Evolutionary conservation across 2,113 vertebrate genomes (phyloP).

Genomic region (Muscicapa adusta): DNA sequence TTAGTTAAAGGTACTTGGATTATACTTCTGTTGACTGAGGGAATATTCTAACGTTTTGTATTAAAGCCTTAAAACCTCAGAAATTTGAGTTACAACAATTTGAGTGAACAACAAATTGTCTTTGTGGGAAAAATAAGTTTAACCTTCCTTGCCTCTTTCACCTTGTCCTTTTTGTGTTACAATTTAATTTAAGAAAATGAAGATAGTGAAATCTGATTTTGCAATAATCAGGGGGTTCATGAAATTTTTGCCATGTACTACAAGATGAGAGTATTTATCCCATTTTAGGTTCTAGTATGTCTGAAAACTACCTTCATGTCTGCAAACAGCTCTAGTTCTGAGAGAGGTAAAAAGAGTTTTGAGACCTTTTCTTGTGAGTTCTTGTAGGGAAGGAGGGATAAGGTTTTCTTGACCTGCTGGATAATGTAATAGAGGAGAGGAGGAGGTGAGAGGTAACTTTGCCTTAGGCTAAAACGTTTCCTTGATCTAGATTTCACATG

Average conservation of each 20-base stretch:
- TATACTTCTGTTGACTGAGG: neutral
- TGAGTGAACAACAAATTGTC: neutral
- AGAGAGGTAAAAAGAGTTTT: neutral
- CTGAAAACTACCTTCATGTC: neutral
- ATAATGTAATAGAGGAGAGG: neutral
- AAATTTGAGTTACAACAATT: neutral
- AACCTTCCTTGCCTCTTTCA: neutral
- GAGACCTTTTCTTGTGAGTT: neutral
- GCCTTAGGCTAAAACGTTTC: neutral
- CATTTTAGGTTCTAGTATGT: neutral
- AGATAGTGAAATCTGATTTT: neutral
- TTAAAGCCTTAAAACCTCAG: neutral
- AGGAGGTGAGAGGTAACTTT: neutral
- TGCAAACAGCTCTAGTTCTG: neutral
- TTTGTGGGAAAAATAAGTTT: neutral
- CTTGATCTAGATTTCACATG: neutral
- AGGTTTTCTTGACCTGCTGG: neutral
- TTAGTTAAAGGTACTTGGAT: neutral
- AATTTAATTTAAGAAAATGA: neutral
- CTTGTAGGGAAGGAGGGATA: neutral
- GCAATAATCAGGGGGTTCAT: neutral
- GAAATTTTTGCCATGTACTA: neutral
- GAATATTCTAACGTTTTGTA: neutral
- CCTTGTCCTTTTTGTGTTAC: neutral
- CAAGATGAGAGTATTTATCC: neutral